phyloP scores from a whole-genome alignment of 1,140 invertebrate genomes.

The Panagrolaimus sp. region DNA sequence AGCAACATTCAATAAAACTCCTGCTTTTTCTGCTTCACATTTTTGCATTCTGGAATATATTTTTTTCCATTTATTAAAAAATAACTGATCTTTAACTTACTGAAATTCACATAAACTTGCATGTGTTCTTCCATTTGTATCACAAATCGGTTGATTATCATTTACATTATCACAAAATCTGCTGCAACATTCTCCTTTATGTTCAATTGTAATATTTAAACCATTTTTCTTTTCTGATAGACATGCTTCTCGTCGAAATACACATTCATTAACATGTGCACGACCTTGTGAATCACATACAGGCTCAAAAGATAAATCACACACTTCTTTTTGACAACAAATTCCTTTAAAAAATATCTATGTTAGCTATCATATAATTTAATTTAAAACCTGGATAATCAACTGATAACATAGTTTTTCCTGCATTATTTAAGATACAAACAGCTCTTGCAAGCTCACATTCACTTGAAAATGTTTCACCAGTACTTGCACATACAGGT shows the following conservation, averaged over 20 bases:
- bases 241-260: conserved; percentile 24
- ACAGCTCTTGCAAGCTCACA: conserved; percentile 32
- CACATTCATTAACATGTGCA: conserved; percentile 27
- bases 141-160: conserved; percentile 16
- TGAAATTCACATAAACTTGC: conserved; percentile 6
- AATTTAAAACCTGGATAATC: conserved; percentile 35
- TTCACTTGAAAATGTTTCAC: conserved; percentile 40
- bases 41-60: conserved; percentile 17
- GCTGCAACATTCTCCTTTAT: conserved; percentile 29
- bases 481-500: conserved; percentile 46
- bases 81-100: not conserved
- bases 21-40: conserved; percentile 22
- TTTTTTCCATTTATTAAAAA: too few species aligned
- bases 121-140: conserved; percentile 16
- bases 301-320: conserved; percentile 18
- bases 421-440: conserved; percentile 25
- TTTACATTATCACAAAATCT: not conserved
- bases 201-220: conserved; percentile 8
- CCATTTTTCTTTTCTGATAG: conserved; percentile 1
- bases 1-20: not conserved
- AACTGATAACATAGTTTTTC: conserved; percentile 13
- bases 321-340: conserved; percentile 29
- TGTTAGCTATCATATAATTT: not conserved
- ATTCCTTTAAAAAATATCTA: conserved; percentile 28
- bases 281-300: conserved; percentile 20